Evolutionary conservation across 2,888 invertebrate species (phyloP), one percentile per base, ranked within the genome.

Genomic region (Hyppa rectilinea): DNA sequence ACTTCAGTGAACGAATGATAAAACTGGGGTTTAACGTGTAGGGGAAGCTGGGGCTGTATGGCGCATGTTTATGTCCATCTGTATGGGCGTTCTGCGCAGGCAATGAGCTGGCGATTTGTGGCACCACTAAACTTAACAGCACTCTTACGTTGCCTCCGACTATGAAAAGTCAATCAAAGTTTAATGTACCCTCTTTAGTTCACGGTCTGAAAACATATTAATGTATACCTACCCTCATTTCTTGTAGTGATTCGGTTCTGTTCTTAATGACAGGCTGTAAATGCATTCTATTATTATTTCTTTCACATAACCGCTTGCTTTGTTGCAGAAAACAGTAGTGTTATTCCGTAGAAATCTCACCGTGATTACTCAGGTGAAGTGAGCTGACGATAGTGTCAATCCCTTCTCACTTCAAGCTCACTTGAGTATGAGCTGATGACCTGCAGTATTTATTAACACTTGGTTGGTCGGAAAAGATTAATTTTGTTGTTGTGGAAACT

Each of bases 111-210:
- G 87, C 92, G 91, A 92, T 93, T 92, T 93, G 92, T 89, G 89
- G 90, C 85, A 75, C 87, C 88, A 90, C 86, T 93, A 92, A 93
- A 92, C 87, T 93, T 93, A 92, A 93, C 90, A 89, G 87, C 87
- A 85, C 89, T 88, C 88, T 90, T 89, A 90, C 86, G 87, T 78
- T 87, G 87, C 88, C 82, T 86, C 84, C 84, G 88, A 89, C 91
- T 92, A 93, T 93, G 93, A 94, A 92, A 92, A 92, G 88, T 89
- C 91, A 93, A 94, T 94, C 92, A 94, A 93, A 94, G 86, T 92
- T 92, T 93, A 92, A 93, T 90, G 90, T 77, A 79, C 82, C 80
- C 88, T 88, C 86, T 87, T 90, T 87, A 89, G 87, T 84, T 87
- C 82, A 76, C 74, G 79, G 86, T 85, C 85, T 88, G 87, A 87